A percentile compares a stretch with the other conserved stretches of the same genome.
Conservation (phyloP, 1,140 invertebrate genomes). For the Orius insidiosus region DNA sequence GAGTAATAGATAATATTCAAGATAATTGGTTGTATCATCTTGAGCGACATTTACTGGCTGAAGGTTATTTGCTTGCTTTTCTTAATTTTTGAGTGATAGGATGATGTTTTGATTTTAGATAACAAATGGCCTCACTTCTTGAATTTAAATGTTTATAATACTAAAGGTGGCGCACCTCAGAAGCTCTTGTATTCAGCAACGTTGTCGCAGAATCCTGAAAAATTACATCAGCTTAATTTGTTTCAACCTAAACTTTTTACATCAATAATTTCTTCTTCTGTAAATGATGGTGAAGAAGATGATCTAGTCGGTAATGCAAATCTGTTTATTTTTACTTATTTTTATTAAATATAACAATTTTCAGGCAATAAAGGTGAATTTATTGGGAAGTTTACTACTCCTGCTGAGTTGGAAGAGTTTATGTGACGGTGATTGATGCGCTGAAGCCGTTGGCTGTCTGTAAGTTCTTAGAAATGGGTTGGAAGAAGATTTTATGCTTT, state of each 20-base stretch:
- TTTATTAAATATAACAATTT: neutral
- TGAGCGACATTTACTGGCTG: slow-evolving; percentile 15
- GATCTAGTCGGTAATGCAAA: neutral
- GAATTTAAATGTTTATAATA: too few relatives aligned
- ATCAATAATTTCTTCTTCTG: slow-evolving; percentile 31
- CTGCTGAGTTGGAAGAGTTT: slow-evolving; percentile 64
- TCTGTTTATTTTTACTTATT: neutral
- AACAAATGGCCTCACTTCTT: too few relatives aligned
- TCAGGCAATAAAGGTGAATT: slow-evolving; percentile 5
- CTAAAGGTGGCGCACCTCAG: slow-evolving; percentile 37
- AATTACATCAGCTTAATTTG: slow-evolving; percentile 67
- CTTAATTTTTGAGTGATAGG: neutral
- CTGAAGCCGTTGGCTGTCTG: slow-evolving; percentile 72
- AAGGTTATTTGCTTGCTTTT: too few relatives aligned
- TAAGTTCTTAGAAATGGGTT: slow-evolving; percentile 47
- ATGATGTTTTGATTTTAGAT: too few relatives aligned
- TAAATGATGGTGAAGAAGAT: slow-evolving; percentile 26
- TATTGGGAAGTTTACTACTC: slow-evolving; percentile 32
- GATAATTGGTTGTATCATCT: slow-evolving; percentile 72
- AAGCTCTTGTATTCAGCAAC: slow-evolving; percentile 94
- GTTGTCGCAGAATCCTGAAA: slow-evolving; percentile 87
- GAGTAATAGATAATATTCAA: slow-evolving; percentile 77
- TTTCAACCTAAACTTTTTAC: slow-evolving; percentile 87
- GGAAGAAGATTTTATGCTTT: slow-evolving; percentile 70
- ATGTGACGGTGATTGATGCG: slow-evolving; percentile 43